phyloP scores from a whole-genome alignment of 2,888 invertebrate genomes.

The Hemaris fuciformis region DNA sequence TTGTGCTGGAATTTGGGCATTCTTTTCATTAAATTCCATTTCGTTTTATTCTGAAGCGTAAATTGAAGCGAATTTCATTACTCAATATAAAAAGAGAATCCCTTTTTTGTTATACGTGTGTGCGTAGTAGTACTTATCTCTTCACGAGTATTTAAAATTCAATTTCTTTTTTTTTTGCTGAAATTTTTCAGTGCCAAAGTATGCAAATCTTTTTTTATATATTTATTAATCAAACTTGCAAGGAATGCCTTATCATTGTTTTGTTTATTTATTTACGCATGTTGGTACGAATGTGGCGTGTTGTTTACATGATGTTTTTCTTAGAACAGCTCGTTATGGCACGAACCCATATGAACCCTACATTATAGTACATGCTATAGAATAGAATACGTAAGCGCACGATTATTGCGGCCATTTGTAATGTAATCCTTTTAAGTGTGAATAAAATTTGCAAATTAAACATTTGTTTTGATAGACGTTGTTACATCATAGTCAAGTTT shows the following conservation, averaged over 20 bases:
- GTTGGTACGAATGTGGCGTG: conserved; percentile 6
- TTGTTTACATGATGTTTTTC: conserved; percentile 38
- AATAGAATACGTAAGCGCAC: conserved; percentile 25
- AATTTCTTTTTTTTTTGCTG: neutral
- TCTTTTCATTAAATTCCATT: neutral
- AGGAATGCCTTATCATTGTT: neutral
- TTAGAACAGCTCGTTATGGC: conserved; percentile 40
- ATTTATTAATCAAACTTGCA: neutral
- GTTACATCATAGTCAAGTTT: neutral
- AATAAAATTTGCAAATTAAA: neutral
- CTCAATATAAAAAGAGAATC: neutral
- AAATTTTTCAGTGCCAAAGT: neutral
- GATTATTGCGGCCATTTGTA: conserved; percentile 16
- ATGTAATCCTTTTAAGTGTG: neutral
- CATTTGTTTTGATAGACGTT: neutral
- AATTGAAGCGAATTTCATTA: neutral
- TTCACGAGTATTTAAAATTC: neutral
- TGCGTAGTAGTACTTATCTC: too few species aligned
- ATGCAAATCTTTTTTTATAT: neutral
- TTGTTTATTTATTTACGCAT: neutral
- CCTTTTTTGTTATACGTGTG: too few species aligned
- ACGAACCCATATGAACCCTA: conserved; percentile 35
- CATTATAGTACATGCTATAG: conserved; percentile 18
- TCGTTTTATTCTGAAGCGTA: neutral
- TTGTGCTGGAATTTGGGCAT: neutral